phyloP scores from a whole-genome alignment of 2,797 vertebrate genomes.

The Triplophysa bombifrons region DNA sequence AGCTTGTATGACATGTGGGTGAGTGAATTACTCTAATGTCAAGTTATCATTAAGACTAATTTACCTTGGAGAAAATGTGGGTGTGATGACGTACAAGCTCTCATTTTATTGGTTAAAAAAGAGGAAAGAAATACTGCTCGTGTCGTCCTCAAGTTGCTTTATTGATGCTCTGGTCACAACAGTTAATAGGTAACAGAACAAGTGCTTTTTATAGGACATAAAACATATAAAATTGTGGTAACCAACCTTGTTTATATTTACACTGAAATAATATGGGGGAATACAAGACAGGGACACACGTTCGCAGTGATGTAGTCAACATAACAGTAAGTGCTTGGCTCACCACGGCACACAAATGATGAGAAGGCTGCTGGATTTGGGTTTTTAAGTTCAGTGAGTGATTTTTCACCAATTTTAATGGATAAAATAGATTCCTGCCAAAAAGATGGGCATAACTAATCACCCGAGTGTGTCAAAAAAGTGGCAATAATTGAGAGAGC shows the following conservation, averaged over 20 bases:
- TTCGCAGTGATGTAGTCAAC: conserved; percentile 98
- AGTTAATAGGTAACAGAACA: neutral
- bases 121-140: no score
- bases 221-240: neutral
- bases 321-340: conserved; percentile 96
- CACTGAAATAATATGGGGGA: neutral
- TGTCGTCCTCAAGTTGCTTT: no score
- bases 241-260: neutral
- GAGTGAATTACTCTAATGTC: no score
- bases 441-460: no score
- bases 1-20: no score
- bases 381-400: conserved; percentile 73
- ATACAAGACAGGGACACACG: conserved; percentile 68
- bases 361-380: conserved; percentile 75
- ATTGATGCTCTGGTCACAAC: neutral
- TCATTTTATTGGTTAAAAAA: no score
- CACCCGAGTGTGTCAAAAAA: no score
- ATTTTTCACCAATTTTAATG: no score
- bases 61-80: neutral
- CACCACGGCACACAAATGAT: conserved; percentile 79
- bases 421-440: no score
- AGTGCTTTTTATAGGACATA: neutral
- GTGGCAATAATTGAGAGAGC: no score
- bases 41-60: no score
- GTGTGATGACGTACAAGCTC: neutral